Conservation (phyloP, 2,113 vertebrate species). For the Calypte anna region DNA sequence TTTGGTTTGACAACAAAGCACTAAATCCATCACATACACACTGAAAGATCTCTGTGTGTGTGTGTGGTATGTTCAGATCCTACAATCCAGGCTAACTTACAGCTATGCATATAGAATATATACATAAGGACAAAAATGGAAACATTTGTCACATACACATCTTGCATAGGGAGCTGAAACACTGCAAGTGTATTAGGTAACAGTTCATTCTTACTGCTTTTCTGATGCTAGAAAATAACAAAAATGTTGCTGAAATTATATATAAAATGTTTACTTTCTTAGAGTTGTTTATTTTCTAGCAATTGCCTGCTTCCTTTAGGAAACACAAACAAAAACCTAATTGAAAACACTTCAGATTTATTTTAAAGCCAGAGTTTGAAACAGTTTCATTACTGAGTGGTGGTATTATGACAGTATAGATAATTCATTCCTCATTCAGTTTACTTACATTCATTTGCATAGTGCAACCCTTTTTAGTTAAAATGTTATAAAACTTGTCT, state of each 20-base stretch:
- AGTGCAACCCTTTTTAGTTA: conserved; percentile 33
- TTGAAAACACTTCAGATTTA: neutral
- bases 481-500: conserved; percentile 45
- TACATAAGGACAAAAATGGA: neutral
- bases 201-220: neutral
- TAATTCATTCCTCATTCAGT: conserved; percentile 43
- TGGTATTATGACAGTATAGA: neutral
- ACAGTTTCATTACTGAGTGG: conserved; percentile 15
- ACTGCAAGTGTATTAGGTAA: neutral
- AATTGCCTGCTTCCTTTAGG: neutral
- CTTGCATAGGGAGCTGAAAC: neutral
- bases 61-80: neutral
- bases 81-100: neutral
- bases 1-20: neutral
- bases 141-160: neutral
- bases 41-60: neutral
- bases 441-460: conserved; percentile 45
- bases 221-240: neutral
- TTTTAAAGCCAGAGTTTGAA: conserved; percentile 28
- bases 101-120: neutral
- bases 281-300: neutral
- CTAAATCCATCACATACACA: neutral
- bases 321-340: neutral
- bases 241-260: neutral
- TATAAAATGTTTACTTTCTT: neutral